Evolutionary conservation across 2,797 vertebrate genomes (phyloP).

Genomic region (Leptoclinus maculatus): DNA sequence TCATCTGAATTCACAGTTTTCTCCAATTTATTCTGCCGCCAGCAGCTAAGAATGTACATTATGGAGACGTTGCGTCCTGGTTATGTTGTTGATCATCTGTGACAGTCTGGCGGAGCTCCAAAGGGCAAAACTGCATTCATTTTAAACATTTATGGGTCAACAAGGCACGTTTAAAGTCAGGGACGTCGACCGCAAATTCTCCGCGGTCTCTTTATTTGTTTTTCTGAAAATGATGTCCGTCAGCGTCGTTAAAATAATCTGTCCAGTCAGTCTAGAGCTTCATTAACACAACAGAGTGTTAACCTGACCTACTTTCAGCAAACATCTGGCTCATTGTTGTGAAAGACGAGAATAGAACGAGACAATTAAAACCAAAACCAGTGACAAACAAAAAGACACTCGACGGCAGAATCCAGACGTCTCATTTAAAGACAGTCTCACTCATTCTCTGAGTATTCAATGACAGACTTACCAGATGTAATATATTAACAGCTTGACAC

Average conservation of each 20-base stretch:
- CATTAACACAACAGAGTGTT: conserved; percentile 25
- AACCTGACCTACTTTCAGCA: conserved; percentile 57
- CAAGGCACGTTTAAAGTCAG: neutral
- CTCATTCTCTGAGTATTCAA: neutral
- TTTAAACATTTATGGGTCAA: conserved; percentile 10
- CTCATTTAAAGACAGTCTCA: neutral
- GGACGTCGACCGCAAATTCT: neutral
- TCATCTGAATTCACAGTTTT: neutral
- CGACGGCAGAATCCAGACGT: neutral
- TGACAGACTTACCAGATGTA: neutral
- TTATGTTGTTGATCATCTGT: neutral
- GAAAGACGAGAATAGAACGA: conserved; percentile 36
- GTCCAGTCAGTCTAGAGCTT: neutral
- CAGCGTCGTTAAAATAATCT: conserved; percentile 4
- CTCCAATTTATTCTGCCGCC: neutral
- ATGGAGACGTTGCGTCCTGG: neutral
- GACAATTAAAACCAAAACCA: conserved; percentile 34
- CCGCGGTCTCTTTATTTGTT: neutral
- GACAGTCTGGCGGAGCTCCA: neutral
- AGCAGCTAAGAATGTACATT: neutral
- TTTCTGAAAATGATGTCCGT: neutral
- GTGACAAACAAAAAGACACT: conserved; percentile 29
- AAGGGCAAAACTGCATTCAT: neutral
- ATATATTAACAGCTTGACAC: neutral
- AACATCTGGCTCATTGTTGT: conserved; percentile 36